Evolutionary conservation across 64 coral and sea anemone genomes (phyloP), one percentile per base, ranked within the genome.

Genomic region (Pachyseris speciosa): DNA sequence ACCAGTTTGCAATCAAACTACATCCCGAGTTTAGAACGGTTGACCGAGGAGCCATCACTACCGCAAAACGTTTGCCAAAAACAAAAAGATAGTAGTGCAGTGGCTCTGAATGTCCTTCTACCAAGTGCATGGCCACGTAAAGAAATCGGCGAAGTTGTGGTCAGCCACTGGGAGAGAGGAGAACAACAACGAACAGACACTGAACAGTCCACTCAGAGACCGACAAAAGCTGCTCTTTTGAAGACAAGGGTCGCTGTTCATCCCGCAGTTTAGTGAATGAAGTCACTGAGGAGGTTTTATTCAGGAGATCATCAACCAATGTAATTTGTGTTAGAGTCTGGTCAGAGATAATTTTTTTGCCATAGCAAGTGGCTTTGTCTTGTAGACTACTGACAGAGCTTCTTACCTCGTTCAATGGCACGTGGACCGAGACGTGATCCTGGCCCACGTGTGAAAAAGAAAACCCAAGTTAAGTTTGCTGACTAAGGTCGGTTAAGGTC

Each of bases 1-100:
- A 75, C 40, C 12, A 75, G 72, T 47, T 75, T 75, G 40, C 72
- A 75, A 27, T 45, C 72, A 49, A 75, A 45, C 72, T 75, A 75
- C 37, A 47, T 75, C 42, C 72, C 72, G 22, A 75, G 39, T 47
- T 48, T 75, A 47, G 72, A 75, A 8, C 45, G 27, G 40, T 25
- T 75, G 11, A 27, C 40, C 5, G 72, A 75, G 28, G 72, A 75
- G 15, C 72, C 72, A 45, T 42, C 27, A 28, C 39, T 27, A 10
- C 26, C 41, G n/a, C 39, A 11, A n/a, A 75, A 75, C 28, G 22
- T 11, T 75, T 75, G 8, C 37, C 4, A 15, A 20, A 20, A 47
- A 10, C 22, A 1, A 17, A 55, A 55, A 27, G n/a, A 24, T 9
- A 27, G 9, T 25, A 75, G 12, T 75, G 7, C 24, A 16, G 25